Base-by-base conservation (phyloP, 2,797 vertebrate genomes). In the Oreonectes daqikongensis region DNA sequence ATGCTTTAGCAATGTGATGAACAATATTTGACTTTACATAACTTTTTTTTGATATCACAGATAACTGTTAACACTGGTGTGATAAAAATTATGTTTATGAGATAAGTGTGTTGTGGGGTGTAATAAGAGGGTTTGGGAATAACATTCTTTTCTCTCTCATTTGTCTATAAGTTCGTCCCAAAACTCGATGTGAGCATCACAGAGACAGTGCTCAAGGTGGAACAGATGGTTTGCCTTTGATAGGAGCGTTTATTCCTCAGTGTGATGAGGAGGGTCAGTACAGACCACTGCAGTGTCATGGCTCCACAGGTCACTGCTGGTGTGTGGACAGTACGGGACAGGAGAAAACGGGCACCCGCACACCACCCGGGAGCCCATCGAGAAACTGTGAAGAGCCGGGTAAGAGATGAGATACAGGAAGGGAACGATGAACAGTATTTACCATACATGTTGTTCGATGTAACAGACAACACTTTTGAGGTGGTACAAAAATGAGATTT, bases 241-340 rank as follows among this genome's bases (percentile, higher is more conserved):
- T 53, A 0, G 87, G 79, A 72, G 57, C 55, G 32, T 92, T 81
- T 65, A 78, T 87, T 0, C 91, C 92, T 3, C 87, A 88, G 61
- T 94, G 92, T 75, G 91, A 94, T 2, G 86, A 82, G 5, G 32
- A 85, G 2, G 92, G 95, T 2, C 84, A 88, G 42, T 96, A 94
- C 84, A 81, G 46, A 46, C 87, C 93, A 0, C 86, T 87, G 61
- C 96, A 95, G 87, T 95, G 95, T 78, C 93, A 94, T 0, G 4
- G 90, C 9, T 91, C 92, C 77, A 90, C 90, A 0, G 94, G 94
- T 69, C 76, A 94, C 77, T 95, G 94, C 83, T 95, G 94, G 94
- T 95, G 95, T 0, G 94, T 96, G 82, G 88, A 93, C 4, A 73
- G 12, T 0, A 75, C 83, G 0, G 94, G 95, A 11, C 89, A 90